Evolutionary conservation across 2,888 invertebrate species (phyloP).

Genomic region (Aleiodes alternator): DNA sequence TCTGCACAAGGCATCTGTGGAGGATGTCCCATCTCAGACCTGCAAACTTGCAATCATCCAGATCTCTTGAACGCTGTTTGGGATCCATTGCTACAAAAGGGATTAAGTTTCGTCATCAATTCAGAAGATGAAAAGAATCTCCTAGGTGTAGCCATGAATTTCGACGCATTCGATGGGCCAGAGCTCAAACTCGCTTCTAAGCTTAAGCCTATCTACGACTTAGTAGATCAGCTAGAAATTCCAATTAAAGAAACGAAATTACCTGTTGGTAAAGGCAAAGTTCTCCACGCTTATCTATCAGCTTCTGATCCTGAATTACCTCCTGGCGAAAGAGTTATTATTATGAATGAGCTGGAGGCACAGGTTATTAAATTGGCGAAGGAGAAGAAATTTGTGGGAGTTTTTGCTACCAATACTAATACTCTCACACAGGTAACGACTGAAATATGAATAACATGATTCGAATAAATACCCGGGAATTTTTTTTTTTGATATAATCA

Average conservation of each 20-base stretch:
- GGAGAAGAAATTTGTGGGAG: conserved; percentile 82
- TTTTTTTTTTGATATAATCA: too few relatives aligned
- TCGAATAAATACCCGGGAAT: too few relatives aligned
- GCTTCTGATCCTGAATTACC: conserved; percentile 82
- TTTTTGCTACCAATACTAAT: conserved; percentile 92
- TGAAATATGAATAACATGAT: neutral
- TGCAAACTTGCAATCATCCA: conserved; percentile 83
- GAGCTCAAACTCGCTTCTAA: conserved; percentile 83
- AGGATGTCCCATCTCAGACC: conserved; percentile 84
- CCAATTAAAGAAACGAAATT: conserved; percentile 81
- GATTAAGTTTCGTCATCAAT: conserved; percentile 84
- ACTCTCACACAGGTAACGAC: conserved; percentile 87
- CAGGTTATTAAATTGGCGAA: conserved; percentile 83
- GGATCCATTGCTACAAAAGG: conserved; percentile 82
- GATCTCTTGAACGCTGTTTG: conserved; percentile 84
- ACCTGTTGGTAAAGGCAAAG: conserved; percentile 81
- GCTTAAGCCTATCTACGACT: conserved; percentile 84
- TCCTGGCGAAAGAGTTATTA: conserved; percentile 85
- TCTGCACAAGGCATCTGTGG: conserved; percentile 90
- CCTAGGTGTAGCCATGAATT: conserved; percentile 86
- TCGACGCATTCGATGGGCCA: conserved; percentile 89
- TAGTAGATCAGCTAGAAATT: conserved; percentile 86
- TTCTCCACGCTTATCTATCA: conserved; percentile 93
- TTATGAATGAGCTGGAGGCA: conserved; percentile 87
- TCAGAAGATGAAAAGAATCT: conserved; percentile 76